phyloP scores from a whole-genome alignment of 35 echinoderm and acorn worm genomes.

The Lytechinus variegatus region DNA sequence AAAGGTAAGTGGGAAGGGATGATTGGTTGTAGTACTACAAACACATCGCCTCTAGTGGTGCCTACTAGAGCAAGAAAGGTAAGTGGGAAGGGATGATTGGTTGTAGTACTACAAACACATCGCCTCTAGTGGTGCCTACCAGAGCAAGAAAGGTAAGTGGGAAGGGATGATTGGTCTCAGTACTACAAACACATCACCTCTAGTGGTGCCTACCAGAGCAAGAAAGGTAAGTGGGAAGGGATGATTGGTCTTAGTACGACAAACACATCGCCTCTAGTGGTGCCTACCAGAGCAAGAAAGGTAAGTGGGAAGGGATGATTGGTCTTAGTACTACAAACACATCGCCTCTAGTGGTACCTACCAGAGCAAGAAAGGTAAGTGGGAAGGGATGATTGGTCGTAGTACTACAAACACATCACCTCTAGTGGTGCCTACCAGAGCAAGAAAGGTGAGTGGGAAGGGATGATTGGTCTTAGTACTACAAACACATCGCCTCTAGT shows the following conservation, averaged over 20 bases:
- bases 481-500: constrained; percentile 75
- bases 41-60: constrained; percentile 79
- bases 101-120: constrained; percentile 86
- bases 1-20: constrained; percentile 19
- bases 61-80: too few relatives aligned
- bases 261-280: constrained; percentile 88
- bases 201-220: constrained; percentile 90
- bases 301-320: neutral
- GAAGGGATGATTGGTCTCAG: neutral
- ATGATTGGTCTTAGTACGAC: constrained; percentile 89
- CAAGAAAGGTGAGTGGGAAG: constrained; percentile 39
- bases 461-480: neutral
- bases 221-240: too few relatives aligned
- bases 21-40: neutral
- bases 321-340: neutral
- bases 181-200: constrained; percentile 63
- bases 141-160: constrained; percentile 64
- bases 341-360: constrained; percentile 86
- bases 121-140: constrained; percentile 85
- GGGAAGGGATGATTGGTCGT: constrained; percentile 85
- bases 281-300: constrained; percentile 80
- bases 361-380: too few relatives aligned
- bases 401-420: constrained; percentile 91
- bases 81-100: constrained; percentile 88
- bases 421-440: constrained; percentile 82